These are phyloP conservation scores for Drosophila bifasciata DNA, from an alignment of 1,140 invertebrate genomes.

Conservation along the genomic window DNA sequence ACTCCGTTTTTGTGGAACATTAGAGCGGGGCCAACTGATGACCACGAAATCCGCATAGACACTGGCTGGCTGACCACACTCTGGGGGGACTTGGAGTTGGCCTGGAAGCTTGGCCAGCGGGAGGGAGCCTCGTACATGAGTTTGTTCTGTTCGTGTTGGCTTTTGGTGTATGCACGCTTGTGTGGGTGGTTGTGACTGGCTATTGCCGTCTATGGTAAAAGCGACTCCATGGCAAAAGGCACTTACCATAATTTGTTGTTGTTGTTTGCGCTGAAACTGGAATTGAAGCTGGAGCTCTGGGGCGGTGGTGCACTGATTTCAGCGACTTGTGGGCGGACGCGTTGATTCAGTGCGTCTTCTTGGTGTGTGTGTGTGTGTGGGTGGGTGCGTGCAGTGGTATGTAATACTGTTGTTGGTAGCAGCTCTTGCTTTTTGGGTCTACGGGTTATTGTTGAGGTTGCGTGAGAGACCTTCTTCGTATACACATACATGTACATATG, in stretches of 20 bases:
- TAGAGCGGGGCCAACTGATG: slow-evolving; percentile 16
- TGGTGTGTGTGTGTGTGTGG: slow-evolving; percentile 11
- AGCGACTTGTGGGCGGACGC: slow-evolving; percentile 33
- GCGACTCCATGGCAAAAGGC: slow-evolving; percentile 33
- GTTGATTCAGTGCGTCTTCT: not conserved
- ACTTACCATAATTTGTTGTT: slow-evolving; percentile 33
- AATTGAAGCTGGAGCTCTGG: slow-evolving; percentile 4
- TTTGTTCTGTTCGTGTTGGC: too few species aligned
- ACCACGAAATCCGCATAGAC: slow-evolving; percentile 24
- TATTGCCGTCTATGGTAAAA: slow-evolving; percentile 36
- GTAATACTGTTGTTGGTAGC: slow-evolving; percentile 1
- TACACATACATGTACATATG: too few species aligned
- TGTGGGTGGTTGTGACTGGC: slow-evolving; percentile 32
- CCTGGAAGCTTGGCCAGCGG: slow-evolving; percentile 3
- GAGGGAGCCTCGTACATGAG: too few species aligned
- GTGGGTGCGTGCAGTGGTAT: slow-evolving; percentile 8
- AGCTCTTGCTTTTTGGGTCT: slow-evolving; percentile 17
- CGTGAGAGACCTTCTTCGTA: slow-evolving; percentile 11
- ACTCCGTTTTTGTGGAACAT: too few species aligned
- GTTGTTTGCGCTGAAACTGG: not conserved
- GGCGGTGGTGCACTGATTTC: slow-evolving; percentile 24
- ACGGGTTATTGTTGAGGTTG: slow-evolving; percentile 9
- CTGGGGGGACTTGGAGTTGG: slow-evolving; percentile 1
- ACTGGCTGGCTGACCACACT: slow-evolving; percentile 26
- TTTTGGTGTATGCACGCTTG: not conserved